Base-by-base conservation (phyloP, 2,888 invertebrate genomes). In the Tholera decimalis region DNA sequence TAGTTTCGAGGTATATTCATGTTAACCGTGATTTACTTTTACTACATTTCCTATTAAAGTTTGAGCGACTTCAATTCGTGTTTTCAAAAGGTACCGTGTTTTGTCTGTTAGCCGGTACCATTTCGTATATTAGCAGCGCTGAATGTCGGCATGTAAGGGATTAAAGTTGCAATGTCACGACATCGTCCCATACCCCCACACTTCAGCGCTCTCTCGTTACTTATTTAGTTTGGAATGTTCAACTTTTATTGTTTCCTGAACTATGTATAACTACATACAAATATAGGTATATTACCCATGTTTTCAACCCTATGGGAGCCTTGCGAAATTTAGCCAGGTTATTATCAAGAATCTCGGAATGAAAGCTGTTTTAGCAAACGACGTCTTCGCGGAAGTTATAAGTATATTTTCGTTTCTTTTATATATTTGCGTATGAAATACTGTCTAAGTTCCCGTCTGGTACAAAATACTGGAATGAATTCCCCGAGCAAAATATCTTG, bases 401-500 rank as follows among this genome's bases (percentile, higher is more conserved):
- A 13, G 24, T 39, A 20, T 20, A 35, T 57, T 51, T 75, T 39
- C 37, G 30, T 57, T 55, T 18, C 24, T 26, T 44, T 57, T 53
- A 24, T 35, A 44, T 35, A 50, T 73, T 77, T 57, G n/a, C 35
- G 46, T 63, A 59, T 53, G 51, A 72, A 63, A 61, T 65, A 77
- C 51, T 64, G 69, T 67, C 49, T 55, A 66, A 72, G 80, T 83
- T 81, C 73, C 65, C 76, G 80, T 72, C 76, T 73, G 77, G 73
- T 68, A 75, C 56, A 77, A 78, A 79, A 79, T 77, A 80, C 77
- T 84, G 80, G 76, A 84, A 85, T 84, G 83, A 73, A 82, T 84
- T 86, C 85, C 60, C 74, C 65, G 70, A 59, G 66, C 70, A 76
- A 84, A 91, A 88, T 88, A 90, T 90, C 88, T 91, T 90, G 88